A percentile compares a stretch with the other conserved stretches of the same genome.
These are phyloP conservation scores for Synodontis membranacea DNA, from an alignment of 2,113 vertebrate species.

Conservation along the genomic window DNA sequence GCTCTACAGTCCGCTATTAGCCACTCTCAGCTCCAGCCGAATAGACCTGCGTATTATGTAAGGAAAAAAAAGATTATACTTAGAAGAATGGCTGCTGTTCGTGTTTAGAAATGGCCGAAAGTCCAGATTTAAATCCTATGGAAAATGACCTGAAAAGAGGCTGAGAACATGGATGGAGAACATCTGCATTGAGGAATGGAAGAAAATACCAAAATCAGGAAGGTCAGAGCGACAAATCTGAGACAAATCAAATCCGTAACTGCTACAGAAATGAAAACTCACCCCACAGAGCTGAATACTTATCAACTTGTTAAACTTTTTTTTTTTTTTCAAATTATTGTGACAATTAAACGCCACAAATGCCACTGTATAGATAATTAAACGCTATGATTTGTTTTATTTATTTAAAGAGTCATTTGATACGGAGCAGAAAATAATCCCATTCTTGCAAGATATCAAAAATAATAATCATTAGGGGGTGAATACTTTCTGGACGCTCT, in stretches of 20 bases:
- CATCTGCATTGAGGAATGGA: not conserved
- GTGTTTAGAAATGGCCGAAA: not conserved
- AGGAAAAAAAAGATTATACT: not conserved
- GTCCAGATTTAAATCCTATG: not conserved
- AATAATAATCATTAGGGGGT: not conserved
- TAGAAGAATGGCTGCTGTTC: not conserved
- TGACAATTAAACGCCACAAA: not conserved
- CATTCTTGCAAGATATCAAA: not conserved
- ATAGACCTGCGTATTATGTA: not conserved
- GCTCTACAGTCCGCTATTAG: slow-evolving; percentile 25
- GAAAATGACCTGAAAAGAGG: not conserved
- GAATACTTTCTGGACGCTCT: not conserved
- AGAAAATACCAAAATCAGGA: not conserved
- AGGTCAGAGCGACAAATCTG: not conserved
- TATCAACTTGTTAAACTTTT: too few relatives aligned
- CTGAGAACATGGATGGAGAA: too few relatives aligned
- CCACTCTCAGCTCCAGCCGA: not conserved
- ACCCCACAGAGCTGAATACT: not conserved
- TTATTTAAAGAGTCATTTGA: not conserved
- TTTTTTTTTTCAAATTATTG: not conserved
- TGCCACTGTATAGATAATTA: too few relatives aligned
- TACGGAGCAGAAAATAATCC: not conserved
- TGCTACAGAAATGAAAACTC: not conserved
- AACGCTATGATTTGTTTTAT: too few relatives aligned
- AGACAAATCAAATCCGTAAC: not conserved